Base-by-base conservation (phyloP, 1,140 invertebrate genomes). In the Meteorus sp. region DNA sequence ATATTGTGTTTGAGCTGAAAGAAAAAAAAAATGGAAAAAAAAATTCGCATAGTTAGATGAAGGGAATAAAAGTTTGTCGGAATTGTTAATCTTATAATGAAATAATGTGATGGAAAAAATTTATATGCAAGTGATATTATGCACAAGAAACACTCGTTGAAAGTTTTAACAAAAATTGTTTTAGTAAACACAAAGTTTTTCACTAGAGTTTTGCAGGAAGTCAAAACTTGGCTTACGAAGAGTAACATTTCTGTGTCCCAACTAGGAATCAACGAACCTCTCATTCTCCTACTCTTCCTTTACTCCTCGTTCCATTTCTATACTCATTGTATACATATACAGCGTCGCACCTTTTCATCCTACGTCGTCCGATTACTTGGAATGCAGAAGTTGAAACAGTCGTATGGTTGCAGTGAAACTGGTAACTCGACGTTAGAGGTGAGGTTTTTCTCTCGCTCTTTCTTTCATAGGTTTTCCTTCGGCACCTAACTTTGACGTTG, bases 221-320 rank as follows among this genome's bases (percentile, higher is more conserved):
- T 47, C 7, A 9, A 47, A 47, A 47, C 20, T 47, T 47, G 8
- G 17, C 25, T 47, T 11, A 13, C 19, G 19, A 47, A 39, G n/a
- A 19, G 8, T 23, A 47, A 22, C 11, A 47, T 47, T 47, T 22
- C 20, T 47, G 44, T 47, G 44, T 47, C 19, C 9, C 44, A n/a
- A n/a, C n/a, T n/a, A 47, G 44, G 13, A 22, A 47, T 47, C 19
- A 47, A 47, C 44, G 20, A 44, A 22, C n/a, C 35, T 39, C 35
- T 13, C 13, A 3, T 13, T 39, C 13, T 39, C 35, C n/a, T 7
- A 3, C 35, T 29, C 9, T 29, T 9, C 9, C 27, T 29, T 29
- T 29, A 29, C 27, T 29, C 9, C 9, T n/a, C n/a, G n/a, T n/a
- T n/a, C 29, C 29, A 4, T 31, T 4, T 31, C 29, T 31, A 31